phyloP scores from a whole-genome alignment of 2,888 invertebrate species.

The Acholoe squamosa region DNA sequence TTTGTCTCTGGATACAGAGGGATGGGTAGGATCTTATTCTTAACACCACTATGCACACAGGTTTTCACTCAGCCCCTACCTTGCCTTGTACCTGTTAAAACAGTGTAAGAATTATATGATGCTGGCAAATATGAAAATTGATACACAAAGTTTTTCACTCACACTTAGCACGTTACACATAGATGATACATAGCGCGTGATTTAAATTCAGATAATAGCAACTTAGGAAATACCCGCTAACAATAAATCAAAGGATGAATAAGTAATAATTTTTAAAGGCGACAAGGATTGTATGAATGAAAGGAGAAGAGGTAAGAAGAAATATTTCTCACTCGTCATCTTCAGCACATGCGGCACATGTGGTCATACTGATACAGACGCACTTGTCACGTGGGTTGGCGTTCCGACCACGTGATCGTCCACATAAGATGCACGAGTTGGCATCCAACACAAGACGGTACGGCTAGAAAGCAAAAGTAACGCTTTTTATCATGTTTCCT shows the following conservation, averaged over 20 bases:
- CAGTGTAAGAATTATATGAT: not conserved
- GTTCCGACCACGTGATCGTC: constrained; percentile 79
- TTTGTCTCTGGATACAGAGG: too few relatives aligned
- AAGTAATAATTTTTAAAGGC: too few relatives aligned
- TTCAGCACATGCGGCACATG: constrained; percentile 75
- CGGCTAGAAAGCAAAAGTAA: constrained; percentile 73
- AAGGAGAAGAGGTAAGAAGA: not conserved
- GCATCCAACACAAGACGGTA: constrained; percentile 78
- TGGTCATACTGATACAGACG: constrained; percentile 80
- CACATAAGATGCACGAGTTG: constrained; percentile 82
- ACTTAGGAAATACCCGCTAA: too few relatives aligned
- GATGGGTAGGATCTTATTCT: too few relatives aligned
- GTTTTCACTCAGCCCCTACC: not conserved
- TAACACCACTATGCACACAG: not conserved
- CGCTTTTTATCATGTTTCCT: too few relatives aligned
- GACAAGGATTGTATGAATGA: too few relatives aligned
- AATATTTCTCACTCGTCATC: constrained; percentile 78
- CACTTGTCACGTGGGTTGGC: constrained; percentile 81
- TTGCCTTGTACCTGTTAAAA: not conserved
- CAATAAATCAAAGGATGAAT: too few relatives aligned
- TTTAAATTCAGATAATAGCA: too few relatives aligned
- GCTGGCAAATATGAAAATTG: too few relatives aligned
- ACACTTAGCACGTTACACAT: too few relatives aligned
- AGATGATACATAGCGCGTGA: too few relatives aligned
- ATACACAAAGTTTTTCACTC: too few relatives aligned